Conservation (phyloP, 2,797 vertebrate genomes). For the Pempheris klunzingeri region DNA sequence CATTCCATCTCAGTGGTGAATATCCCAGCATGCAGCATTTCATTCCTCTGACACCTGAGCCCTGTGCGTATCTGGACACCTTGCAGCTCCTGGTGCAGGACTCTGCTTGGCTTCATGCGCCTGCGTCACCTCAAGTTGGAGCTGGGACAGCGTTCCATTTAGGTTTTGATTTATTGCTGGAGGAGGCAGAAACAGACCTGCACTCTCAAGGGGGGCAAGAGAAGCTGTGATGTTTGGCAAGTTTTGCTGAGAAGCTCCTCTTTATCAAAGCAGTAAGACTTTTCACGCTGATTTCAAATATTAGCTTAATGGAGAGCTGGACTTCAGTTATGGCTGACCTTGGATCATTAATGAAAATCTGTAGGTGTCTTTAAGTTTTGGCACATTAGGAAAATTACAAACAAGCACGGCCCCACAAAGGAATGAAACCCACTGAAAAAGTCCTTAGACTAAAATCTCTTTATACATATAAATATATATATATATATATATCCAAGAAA, state of each 20-base stretch:
- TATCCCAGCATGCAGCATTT: conserved; percentile 11
- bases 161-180: conserved; percentile 85
- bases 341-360: background rate
- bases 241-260: conserved; percentile 74
- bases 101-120: conserved; percentile 29
- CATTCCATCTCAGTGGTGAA: conserved; percentile 4
- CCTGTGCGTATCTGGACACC: conserved; percentile 45
- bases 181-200: conserved; percentile 79
- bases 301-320: conserved; percentile 17
- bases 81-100: conserved; percentile 38
- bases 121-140: conserved; percentile 56
- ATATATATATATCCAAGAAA: background rate
- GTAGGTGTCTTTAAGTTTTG: background rate
- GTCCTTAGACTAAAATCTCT: background rate
- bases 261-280: conserved; percentile 68
- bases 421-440: background rate
- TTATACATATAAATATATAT: too few relatives aligned
- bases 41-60: conserved; percentile 21
- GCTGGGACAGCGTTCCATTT: conserved; percentile 71
- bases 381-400: conserved; percentile 6
- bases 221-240: conserved; percentile 76
- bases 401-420: background rate
- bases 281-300: conserved; percentile 55
- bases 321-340: conserved; percentile 9
- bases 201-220: conserved; percentile 66